Conservation (phyloP, 2,797 vertebrate genomes). For the Apodemus agrarius region DNA sequence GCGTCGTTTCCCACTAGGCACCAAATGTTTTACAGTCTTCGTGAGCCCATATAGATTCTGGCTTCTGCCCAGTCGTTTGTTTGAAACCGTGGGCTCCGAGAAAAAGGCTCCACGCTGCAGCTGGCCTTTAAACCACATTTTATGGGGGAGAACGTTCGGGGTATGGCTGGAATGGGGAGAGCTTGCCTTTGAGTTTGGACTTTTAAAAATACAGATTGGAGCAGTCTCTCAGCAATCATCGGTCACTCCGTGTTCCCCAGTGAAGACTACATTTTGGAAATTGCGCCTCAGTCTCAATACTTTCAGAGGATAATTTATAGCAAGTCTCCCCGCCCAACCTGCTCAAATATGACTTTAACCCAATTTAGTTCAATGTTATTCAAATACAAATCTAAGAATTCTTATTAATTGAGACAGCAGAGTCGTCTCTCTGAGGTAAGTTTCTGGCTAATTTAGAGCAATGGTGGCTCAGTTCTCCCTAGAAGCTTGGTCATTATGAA, state of each 20-base stretch:
- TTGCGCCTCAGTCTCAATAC: slow-evolving; percentile 74
- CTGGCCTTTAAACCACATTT: slow-evolving; percentile 86
- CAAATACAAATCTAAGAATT: slow-evolving; percentile 69
- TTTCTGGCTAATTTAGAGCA: slow-evolving; percentile 65
- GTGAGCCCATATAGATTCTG: slow-evolving; percentile 85
- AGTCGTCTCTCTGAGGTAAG: slow-evolving; percentile 32
- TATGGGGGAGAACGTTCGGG: slow-evolving; percentile 82
- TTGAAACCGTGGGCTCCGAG: slow-evolving; percentile 84
- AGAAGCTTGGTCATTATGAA: slow-evolving; percentile 51
- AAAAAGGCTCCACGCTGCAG: slow-evolving; percentile 85
- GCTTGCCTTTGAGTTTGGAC: slow-evolving; percentile 77
- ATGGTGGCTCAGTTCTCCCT: slow-evolving; percentile 45
- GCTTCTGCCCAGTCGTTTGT: slow-evolving; percentile 85
- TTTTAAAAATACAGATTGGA: slow-evolving; percentile 80
- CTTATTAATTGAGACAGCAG: slow-evolving; percentile 53
- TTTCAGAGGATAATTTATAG: slow-evolving; percentile 83
- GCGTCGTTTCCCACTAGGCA: slow-evolving; percentile 74
- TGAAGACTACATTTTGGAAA: slow-evolving; percentile 70
- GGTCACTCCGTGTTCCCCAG: slow-evolving; percentile 74
- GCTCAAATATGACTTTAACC: slow-evolving; percentile 78
- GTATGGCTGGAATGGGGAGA: slow-evolving; percentile 72
- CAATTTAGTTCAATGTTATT: slow-evolving; percentile 82
- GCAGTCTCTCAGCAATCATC: slow-evolving; percentile 66
- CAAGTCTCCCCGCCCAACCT: slow-evolving; percentile 55
- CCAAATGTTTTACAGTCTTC: slow-evolving; percentile 88